Conservation (phyloP, 1,140 invertebrate genomes). For the Theocolax elegans region DNA sequence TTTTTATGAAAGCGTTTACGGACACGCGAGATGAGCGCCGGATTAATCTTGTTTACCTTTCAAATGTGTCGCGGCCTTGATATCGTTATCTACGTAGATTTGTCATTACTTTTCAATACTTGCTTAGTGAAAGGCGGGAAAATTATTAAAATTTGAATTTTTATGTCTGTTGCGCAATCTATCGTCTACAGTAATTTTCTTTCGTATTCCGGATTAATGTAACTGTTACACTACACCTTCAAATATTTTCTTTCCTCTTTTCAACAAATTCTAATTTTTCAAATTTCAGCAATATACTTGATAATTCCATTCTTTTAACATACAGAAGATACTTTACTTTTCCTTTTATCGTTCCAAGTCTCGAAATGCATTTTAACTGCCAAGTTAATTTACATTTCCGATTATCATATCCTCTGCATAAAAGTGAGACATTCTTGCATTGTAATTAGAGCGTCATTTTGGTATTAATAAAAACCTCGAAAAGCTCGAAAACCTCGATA, state of each 20-base stretch:
- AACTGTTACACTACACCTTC: too few species aligned
- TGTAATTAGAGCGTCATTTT: conserved; percentile 24
- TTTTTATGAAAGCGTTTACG: not conserved
- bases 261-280: too few species aligned
- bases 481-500: conserved; percentile 27
- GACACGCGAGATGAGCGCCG: not conserved
- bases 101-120: not conserved
- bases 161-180: not conserved
- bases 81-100: not conserved
- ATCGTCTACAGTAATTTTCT: not conserved
- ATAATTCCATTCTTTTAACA: too few species aligned
- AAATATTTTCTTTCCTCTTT: too few species aligned
- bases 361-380: too few species aligned
- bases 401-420: not conserved
- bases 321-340: too few species aligned
- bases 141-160: conserved; percentile 1
- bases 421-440: not conserved
- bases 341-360: too few species aligned
- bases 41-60: not conserved
- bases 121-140: not conserved
- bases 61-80: not conserved
- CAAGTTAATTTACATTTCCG: too few species aligned
- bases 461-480: conserved; percentile 17
- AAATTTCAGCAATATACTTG: too few species aligned
- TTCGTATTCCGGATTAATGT: not conserved